Conservation (phyloP, 2,888 invertebrate genomes). For the Xestia c-nigrum region DNA sequence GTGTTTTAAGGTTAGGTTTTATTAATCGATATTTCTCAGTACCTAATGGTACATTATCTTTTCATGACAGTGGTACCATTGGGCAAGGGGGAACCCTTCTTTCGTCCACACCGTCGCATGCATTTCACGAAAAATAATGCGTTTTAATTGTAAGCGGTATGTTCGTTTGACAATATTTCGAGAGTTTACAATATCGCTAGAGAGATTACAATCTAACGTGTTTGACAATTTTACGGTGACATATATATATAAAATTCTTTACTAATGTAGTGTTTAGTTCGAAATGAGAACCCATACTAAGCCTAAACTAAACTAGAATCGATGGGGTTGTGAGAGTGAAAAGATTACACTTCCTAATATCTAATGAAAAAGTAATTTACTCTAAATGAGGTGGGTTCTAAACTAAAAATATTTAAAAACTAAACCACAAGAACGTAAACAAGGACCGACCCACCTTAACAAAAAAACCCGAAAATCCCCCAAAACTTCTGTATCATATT, state of each 20-base stretch:
- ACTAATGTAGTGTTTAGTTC: not conserved
- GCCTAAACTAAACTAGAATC: slow-evolving; percentile 4
- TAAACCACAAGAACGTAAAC: not conserved
- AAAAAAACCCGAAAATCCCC: not conserved
- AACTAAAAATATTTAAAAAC: not conserved
- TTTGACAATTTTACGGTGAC: too few relatives aligned
- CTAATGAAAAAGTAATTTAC: not conserved
- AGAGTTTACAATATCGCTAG: too few relatives aligned
- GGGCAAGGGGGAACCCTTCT: too few relatives aligned
- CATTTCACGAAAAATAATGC: too few relatives aligned
- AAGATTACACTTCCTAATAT: slow-evolving; percentile 8
- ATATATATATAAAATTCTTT: not conserved
- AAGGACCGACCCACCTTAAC: not conserved
- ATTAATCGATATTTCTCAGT: too few relatives aligned
- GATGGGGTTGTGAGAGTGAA: slow-evolving; percentile 6
- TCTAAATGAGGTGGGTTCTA: slow-evolving; percentile 14
- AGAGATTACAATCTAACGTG: too few relatives aligned
- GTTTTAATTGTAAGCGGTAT: too few relatives aligned
- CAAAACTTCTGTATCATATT: not conserved
- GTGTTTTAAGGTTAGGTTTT: too few relatives aligned
- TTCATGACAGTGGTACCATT: too few relatives aligned
- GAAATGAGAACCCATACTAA: not conserved
- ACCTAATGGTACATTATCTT: too few relatives aligned
- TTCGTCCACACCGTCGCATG: too few relatives aligned
- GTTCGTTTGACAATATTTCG: too few relatives aligned